A percentile compares a stretch with the other conserved stretches of the same genome.
Conservation (phyloP, 2,888 invertebrate genomes). For the Heliconius ismenius region DNA sequence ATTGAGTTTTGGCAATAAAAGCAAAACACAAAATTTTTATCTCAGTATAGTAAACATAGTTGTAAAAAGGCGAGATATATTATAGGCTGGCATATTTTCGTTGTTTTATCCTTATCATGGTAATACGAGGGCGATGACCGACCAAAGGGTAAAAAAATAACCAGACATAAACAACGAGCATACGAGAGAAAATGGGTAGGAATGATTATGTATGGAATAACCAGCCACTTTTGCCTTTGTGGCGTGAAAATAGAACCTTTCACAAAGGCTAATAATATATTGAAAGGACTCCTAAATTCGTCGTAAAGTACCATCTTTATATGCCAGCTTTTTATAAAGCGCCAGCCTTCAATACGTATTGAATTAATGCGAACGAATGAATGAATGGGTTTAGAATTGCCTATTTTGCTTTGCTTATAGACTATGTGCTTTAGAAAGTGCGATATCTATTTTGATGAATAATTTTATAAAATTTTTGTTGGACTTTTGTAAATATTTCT, state of each 20-base stretch:
- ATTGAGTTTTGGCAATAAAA: neutral
- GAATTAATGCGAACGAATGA: conserved; percentile 28
- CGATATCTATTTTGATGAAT: neutral
- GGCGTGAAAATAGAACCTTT: conserved; percentile 57
- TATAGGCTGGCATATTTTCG: conserved; percentile 50
- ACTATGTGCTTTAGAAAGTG: neutral
- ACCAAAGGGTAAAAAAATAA: conserved; percentile 55
- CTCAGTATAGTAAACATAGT: neutral
- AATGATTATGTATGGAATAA: conserved; percentile 63
- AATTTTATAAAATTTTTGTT: neutral
- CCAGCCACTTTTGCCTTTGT: conserved; percentile 56
- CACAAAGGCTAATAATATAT: conserved; percentile 67
- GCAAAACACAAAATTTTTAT: neutral
- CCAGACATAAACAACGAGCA: conserved; percentile 61
- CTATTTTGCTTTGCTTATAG: conserved; percentile 4
- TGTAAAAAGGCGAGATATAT: neutral
- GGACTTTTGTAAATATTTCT: neutral
- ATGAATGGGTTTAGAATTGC: conserved; percentile 31
- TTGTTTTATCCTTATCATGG: conserved; percentile 48
- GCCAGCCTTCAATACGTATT: conserved; percentile 39
- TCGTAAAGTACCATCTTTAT: conserved; percentile 55
- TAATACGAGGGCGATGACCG: conserved; percentile 54
- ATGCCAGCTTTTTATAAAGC: conserved; percentile 45
- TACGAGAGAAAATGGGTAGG: conserved; percentile 59
- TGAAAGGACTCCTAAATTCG: conserved; percentile 49